Conservation (phyloP, 2,888 invertebrate genomes). For the Microctonus brassicae region DNA sequence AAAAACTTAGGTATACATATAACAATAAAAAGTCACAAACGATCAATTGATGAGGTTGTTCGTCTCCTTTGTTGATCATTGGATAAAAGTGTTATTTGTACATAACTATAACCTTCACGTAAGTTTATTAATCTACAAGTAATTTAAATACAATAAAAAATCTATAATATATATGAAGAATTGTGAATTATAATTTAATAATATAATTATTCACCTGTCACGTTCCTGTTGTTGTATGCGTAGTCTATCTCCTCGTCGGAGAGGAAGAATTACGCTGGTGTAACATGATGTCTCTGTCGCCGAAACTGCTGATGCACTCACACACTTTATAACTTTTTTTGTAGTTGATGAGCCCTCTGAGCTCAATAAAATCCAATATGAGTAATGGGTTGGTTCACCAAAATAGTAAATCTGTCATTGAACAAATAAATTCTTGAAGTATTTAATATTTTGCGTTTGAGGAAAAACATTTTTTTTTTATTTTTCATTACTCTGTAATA, state of each 20-base stretch:
- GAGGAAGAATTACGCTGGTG: slow-evolving; percentile 57
- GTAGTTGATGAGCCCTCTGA: slow-evolving; percentile 58
- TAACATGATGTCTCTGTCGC: slow-evolving; percentile 63
- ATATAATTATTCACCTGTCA: slow-evolving; percentile 51
- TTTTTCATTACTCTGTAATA: too few relatives aligned
- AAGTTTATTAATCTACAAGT: slow-evolving; percentile 59
- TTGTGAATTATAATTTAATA: not conserved
- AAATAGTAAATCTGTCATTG: slow-evolving; percentile 59
- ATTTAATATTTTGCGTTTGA: too few relatives aligned
- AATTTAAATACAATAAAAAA: not conserved
- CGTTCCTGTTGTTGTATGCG: slow-evolving; percentile 61
- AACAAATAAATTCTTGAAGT: not conserved
- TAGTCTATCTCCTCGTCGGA: slow-evolving; percentile 59
- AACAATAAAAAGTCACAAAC: not conserved
- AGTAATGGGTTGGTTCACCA: slow-evolving; percentile 57
- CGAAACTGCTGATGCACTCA: slow-evolving; percentile 55
- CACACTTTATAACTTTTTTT: slow-evolving; percentile 58
- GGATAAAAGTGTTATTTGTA: slow-evolving; percentile 60
- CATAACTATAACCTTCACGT: slow-evolving; percentile 62
- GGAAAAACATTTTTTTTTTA: too few relatives aligned
- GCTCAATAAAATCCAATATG: slow-evolving; percentile 61
- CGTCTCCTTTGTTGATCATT: slow-evolving; percentile 49
- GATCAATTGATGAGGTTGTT: not conserved
- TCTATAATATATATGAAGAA: not conserved
- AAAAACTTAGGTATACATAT: not conserved